phyloP scores from a whole-genome alignment of 2,888 invertebrate genomes.

The Dynastes grantii region DNA sequence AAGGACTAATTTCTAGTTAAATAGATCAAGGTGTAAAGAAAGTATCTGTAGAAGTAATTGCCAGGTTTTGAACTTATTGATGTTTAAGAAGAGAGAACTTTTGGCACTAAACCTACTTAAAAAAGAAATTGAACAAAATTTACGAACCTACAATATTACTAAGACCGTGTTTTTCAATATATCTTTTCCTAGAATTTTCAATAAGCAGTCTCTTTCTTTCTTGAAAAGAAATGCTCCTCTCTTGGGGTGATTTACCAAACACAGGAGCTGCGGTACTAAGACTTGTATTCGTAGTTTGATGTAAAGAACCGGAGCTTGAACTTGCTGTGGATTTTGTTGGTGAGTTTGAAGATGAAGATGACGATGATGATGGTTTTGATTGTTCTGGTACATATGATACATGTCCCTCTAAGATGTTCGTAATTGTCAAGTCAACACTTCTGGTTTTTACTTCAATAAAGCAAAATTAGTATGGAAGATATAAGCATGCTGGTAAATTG shows the following conservation, averaged over 20 bases:
- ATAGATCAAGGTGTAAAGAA: slow-evolving; percentile 24
- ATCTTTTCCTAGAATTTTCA: slow-evolving; percentile 82
- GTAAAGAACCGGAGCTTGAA: slow-evolving; percentile 62
- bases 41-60: slow-evolving; percentile 1
- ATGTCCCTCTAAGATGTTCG: slow-evolving; percentile 85
- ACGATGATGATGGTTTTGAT: slow-evolving; percentile 48
- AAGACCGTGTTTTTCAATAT: slow-evolving; percentile 80
- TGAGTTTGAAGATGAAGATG: slow-evolving; percentile 35
- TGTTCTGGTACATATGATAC: slow-evolving; percentile 76
- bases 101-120: slow-evolving; percentile 56
- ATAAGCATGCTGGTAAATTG: background rate
- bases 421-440: slow-evolving; percentile 85
- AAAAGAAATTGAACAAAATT: slow-evolving; percentile 33
- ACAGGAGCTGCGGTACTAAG: slow-evolving; percentile 68
- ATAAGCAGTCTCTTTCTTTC: slow-evolving; percentile 86
- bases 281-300: slow-evolving; percentile 48
- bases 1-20: slow-evolving; percentile 32
- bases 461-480: background rate
- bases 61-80: slow-evolving; percentile 10
- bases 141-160: slow-evolving; percentile 57
- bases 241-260: slow-evolving; percentile 75
- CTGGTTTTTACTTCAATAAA: slow-evolving; percentile 77
- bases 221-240: slow-evolving; percentile 83
- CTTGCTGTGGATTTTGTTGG: slow-evolving; percentile 53
- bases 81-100: slow-evolving; percentile 36